Evolutionary conservation across 92 coral and sea anemone genomes (phyloP).

Genomic region (Micromussa lordhowensis): DNA sequence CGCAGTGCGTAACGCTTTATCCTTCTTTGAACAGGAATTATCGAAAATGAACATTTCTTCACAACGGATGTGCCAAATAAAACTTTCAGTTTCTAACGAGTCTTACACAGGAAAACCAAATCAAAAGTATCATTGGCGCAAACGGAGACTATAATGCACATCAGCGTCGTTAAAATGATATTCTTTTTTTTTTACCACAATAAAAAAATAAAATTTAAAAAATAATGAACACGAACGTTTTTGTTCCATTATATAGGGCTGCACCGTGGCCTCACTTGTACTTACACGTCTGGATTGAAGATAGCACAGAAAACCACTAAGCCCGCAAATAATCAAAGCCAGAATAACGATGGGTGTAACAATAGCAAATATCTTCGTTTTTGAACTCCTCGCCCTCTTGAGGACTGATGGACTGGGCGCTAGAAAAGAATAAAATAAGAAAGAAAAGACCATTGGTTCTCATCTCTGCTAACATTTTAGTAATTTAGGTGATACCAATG

Average conservation of each 20-base stretch:
- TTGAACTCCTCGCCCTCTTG: neutral
- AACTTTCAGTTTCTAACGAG: neutral
- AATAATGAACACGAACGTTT: neutral
- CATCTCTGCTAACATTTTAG: neutral
- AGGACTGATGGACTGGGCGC: neutral
- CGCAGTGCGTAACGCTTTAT: neutral
- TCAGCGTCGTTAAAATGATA: too few relatives aligned
- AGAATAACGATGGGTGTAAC: neutral
- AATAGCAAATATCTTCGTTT: neutral
- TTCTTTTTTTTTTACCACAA: too few relatives aligned
- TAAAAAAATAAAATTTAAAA: too few relatives aligned
- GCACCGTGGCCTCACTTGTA: neutral
- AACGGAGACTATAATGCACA: neutral
- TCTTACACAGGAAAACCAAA: neutral
- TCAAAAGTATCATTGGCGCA: neutral
- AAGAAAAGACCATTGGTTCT: neutral
- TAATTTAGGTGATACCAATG: neutral
- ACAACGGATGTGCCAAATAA: neutral
- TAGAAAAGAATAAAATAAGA: neutral
- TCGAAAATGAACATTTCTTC: neutral
- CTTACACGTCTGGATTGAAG: neutral
- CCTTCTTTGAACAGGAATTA: neutral
- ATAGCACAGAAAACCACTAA: neutral
- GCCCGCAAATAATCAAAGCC: neutral
- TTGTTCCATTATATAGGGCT: neutral